Evolutionary conservation across 1,140 invertebrate species (phyloP), one percentile per base, ranked within the genome.

Genomic region (Aphelenchoides besseyi): DNA sequence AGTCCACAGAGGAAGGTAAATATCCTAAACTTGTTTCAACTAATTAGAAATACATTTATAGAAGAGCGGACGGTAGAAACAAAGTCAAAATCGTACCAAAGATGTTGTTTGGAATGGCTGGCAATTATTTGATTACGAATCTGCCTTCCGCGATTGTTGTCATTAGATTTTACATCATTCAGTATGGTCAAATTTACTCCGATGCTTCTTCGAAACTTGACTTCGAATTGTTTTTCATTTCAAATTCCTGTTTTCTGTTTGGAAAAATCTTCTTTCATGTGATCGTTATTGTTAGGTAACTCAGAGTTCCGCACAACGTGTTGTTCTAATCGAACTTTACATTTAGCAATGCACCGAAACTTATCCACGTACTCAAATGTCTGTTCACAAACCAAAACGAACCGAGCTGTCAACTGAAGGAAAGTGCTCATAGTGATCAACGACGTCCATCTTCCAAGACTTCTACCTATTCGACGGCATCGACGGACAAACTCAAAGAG

Each of bases 201-300:
- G 5, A 28, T 8, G 5, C 5, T 12, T 5, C 5, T 33, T 12
- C 5, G 23, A 41, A 41, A 5, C 5, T 8, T 23, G 5, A 8
- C 55, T 59, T 59, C 55, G 12, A 59, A 23, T 8, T 8, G 5
- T 28, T 59, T 18, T 28, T 59, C 32, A 28, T 59, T 16, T 5
- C 18, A 5, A 59, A 59, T 33, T 28, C 18, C 12, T 59, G 55
- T 33, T 33, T 59, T 8, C 5, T 59, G 5, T 8, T 5, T 16
- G 55, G 55, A 33, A 59, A 59, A 33, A 59, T 59, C 26, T 8
- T 59, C 23, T 59, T 59, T 23, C 18, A 59, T 18, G 12, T 18
- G 55, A 59, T 59, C 5, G 18, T 59, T 12, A 59, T 59, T 33
- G 18, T 59, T 23, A 59, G 55, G 37, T 41, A 41, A 41, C 5